These are phyloP conservation scores for Deroptyus accipitrinus DNA, from an alignment of 2,113 vertebrate genomes.

Conservation along the genomic window DNA sequence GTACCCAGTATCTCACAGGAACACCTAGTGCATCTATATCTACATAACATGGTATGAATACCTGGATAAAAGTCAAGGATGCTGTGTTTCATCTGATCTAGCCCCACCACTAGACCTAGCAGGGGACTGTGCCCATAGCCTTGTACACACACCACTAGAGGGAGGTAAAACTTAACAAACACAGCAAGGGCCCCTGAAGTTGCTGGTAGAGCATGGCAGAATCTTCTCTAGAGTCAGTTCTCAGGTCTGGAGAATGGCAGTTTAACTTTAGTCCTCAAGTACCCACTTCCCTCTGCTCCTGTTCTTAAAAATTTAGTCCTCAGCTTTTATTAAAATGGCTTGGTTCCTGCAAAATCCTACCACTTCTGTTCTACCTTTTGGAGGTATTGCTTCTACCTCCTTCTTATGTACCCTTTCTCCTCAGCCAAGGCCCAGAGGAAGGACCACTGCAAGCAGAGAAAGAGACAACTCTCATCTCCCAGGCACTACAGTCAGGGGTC, in stretches of 20 bases:
- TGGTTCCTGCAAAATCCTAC: not conserved
- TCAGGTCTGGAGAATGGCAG: not conserved
- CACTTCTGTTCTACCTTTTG: not conserved
- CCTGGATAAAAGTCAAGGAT: not conserved
- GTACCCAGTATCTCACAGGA: not conserved
- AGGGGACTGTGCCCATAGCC: not conserved
- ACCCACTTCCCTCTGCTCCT: not conserved
- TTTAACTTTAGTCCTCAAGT: not conserved
- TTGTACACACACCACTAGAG: constrained; percentile 19
- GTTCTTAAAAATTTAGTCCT: not conserved
- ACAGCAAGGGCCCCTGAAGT: not conserved
- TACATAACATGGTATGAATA: not conserved
- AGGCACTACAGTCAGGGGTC: not conserved
- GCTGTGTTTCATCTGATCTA: fast-evolving
- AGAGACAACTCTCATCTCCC: not conserved
- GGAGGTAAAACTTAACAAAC: constrained; percentile 37
- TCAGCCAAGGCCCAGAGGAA: not conserved
- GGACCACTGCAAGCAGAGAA: not conserved
- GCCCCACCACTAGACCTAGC: not conserved
- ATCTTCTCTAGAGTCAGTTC: not conserved
- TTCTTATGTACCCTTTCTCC: not conserved
- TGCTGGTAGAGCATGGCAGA: not conserved
- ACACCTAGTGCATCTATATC: not conserved
- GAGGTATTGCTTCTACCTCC: not conserved
- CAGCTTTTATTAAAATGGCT: not conserved